Conservation (phyloP, 1,140 invertebrate genomes). For the Phenacoccus solenopsis region DNA sequence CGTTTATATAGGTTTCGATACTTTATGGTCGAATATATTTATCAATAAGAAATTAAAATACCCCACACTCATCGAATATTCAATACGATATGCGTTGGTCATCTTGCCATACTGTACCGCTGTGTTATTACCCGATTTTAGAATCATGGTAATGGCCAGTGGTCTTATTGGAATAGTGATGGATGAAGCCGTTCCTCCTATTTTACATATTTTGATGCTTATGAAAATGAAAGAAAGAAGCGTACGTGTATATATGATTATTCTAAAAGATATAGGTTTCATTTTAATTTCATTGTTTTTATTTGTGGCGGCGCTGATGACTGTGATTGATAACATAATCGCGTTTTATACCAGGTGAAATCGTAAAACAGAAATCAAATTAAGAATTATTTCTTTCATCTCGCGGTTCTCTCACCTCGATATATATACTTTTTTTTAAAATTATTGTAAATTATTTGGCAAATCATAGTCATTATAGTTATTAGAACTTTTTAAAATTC, state of each 20-base stretch:
- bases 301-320: neutral
- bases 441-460: too few species aligned
- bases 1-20: constrained; percentile 46
- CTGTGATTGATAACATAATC: neutral
- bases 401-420: too few species aligned
- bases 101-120: neutral
- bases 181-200: neutral
- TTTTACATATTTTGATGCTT: neutral
- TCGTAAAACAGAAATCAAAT: too few species aligned
- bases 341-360: too few species aligned
- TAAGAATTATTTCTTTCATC: too few species aligned
- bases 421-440: too few species aligned
- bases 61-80: neutral
- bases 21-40: constrained; percentile 35
- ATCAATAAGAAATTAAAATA: too few species aligned
- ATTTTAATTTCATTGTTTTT: neutral
- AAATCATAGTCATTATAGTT: too few species aligned
- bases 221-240: neutral
- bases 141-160: neutral
- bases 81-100: neutral
- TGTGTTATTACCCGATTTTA: neutral
- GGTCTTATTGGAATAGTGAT: neutral
- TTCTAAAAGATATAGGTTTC: neutral
- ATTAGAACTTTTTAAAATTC: too few species aligned
- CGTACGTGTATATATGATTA: neutral